Percentiles rank a stretch among this genome's conserved stretches.
These are phyloP conservation scores for Pinctada fucata DNA, from an alignment of 2,888 invertebrate species.

Conservation along the genomic window DNA sequence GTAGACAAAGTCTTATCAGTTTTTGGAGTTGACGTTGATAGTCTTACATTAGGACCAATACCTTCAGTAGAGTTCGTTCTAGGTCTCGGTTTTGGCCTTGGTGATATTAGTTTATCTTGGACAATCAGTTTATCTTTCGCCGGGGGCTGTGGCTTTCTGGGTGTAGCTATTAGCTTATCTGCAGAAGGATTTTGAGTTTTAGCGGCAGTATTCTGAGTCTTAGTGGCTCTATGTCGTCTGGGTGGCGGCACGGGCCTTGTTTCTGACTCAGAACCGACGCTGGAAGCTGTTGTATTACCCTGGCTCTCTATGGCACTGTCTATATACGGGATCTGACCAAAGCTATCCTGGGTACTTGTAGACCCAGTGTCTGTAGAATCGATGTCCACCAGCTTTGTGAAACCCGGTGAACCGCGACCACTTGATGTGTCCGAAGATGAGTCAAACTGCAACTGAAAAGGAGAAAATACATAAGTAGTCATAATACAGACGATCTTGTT, in stretches of 20 bases:
- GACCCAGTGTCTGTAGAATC: conserved; percentile 11
- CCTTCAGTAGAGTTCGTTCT: conserved; percentile 21
- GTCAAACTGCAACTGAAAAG: conserved; percentile 13
- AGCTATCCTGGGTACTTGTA: conserved; percentile 20
- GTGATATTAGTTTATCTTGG: conserved; percentile 25
- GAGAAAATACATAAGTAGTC: not conserved
- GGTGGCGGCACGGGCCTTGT: conserved; percentile 21
- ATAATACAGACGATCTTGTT: too few species aligned
- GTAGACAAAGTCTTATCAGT: not conserved
- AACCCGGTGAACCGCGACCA: conserved; percentile 5
- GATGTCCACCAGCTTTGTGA: not conserved
- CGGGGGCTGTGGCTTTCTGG: conserved; percentile 5
- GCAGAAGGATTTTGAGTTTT: conserved; percentile 8
- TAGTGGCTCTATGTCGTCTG: not conserved
- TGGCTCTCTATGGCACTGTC: conserved; percentile 2
- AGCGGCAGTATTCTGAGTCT: not conserved
- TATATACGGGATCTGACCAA: conserved; percentile 9
- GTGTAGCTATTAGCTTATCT: not conserved
- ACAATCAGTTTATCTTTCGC: conserved; percentile 12
- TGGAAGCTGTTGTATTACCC: not conserved
- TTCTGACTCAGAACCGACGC: not conserved
- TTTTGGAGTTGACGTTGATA: not conserved
- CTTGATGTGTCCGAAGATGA: not conserved
- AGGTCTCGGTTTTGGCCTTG: conserved; percentile 23
- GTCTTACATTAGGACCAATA: not conserved